Base-by-base conservation (phyloP, 2,113 vertebrate species). In the Dicrurus megarhynchus region DNA sequence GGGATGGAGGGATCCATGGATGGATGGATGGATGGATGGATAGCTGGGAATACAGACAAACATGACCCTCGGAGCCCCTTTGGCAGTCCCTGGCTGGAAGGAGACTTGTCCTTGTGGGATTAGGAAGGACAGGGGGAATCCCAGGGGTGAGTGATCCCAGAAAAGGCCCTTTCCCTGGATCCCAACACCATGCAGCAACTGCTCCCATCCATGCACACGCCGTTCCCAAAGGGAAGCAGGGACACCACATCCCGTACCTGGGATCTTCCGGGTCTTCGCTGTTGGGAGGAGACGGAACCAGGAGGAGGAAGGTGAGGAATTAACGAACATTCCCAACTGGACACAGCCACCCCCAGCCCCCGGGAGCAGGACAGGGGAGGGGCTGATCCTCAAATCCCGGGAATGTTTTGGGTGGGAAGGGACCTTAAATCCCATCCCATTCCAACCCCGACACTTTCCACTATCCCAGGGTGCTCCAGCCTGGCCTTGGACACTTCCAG, bases 241-340 rank as follows among this genome's bases (percentile, higher is more conserved):
- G 18, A 6, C 12, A 8, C 74, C 94, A 23, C 7, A 0, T 9
- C 30, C 52, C 3, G 0, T 97, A 95, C 85, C 96, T 67, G 71
- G 60, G 13, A 11, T 97, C 95, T 27, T 93, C 95, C 1, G 94
- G 92, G 16, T 96, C 95, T 16, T 97, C 95, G 0, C 97, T 97
- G 93, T 49, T 60, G 55, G 87, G 74, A 76, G 67, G 61, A 91
- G 85, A 67, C 4, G 41, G 57, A 81, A 27, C 49, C 81, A 7
- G 60, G 13, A 68, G 63, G 44, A 55, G 84, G 68, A 95, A 63
- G 0, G 1, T 19, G 46, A 85, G 86, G 53, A 81, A 82, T 87
- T 73, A 65, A 42, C 0, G 3, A 44, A 68, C n/a, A n/a, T 55
- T 80, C 84, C 55, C 60, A 17, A 20, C 1, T 0, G 33, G 26